Conservation (phyloP, 2,888 invertebrate genomes). For the Hipparchia semele region DNA sequence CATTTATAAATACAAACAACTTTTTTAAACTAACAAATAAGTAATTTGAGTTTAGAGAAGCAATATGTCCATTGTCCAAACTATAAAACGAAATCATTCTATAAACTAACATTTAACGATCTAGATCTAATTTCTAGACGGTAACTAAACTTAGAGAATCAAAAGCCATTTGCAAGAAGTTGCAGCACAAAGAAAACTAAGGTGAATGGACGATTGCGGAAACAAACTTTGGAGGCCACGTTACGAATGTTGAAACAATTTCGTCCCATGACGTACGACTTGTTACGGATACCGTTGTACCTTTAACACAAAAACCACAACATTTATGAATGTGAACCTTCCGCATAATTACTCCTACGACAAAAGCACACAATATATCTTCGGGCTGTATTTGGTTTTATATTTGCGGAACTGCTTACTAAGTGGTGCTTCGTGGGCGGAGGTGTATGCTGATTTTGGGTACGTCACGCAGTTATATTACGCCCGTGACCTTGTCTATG, state of each 20-base stretch:
- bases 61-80: neutral
- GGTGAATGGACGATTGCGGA: conserved; percentile 77
- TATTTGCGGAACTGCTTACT: conserved; percentile 58
- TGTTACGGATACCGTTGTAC: conserved; percentile 37
- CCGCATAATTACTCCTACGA: conserved; percentile 29
- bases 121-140: neutral
- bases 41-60: too few relatives aligned
- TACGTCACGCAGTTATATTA: conserved; percentile 38
- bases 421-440: conserved; percentile 45
- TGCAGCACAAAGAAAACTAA: conserved; percentile 48
- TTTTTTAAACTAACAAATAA: neutral
- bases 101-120: neutral
- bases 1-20: too few relatives aligned
- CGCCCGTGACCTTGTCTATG: conserved; percentile 39
- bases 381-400: conserved; percentile 40
- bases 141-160: neutral
- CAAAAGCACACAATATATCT: conserved; percentile 23
- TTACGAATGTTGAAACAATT: conserved; percentile 62
- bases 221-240: conserved; percentile 61
- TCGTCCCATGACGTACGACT: conserved; percentile 56
- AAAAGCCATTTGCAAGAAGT: conserved; percentile 31
- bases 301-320: conserved; percentile 34
- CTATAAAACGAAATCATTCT: neutral
- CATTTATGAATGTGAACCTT: conserved; percentile 22
- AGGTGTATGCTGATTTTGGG: conserved; percentile 51